phyloP scores from a whole-genome alignment of 2,113 vertebrate genomes.

The Henicopernis longicauda region DNA sequence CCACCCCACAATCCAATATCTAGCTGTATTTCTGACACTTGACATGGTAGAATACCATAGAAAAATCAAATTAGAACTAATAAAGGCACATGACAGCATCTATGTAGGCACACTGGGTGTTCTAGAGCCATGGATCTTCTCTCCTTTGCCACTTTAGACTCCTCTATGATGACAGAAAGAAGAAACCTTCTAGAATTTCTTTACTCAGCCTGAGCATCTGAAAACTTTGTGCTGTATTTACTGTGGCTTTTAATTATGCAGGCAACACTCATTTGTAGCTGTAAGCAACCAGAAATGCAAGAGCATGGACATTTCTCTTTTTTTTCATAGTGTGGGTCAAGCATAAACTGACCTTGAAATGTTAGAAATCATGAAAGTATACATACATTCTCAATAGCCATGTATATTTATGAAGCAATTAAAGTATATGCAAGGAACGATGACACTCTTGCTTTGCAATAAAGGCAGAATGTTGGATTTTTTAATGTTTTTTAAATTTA shows the following conservation, averaged over 20 bases:
- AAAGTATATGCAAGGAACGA: neutral
- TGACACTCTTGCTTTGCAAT: neutral
- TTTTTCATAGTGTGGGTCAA: neutral
- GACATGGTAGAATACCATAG: neutral
- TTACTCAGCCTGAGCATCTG: neutral
- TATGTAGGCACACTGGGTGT: neutral
- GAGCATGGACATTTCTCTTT: neutral
- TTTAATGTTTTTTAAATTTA: neutral
- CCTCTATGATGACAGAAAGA: neutral
- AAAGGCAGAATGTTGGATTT: neutral
- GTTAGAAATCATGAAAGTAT: neutral
- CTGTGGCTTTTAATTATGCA: neutral
- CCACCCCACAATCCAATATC: neutral
- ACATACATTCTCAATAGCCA: neutral
- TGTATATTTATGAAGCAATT: neutral
- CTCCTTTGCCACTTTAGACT: neutral
- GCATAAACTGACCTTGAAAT: neutral
- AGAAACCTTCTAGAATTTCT: neutral
- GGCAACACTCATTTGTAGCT: neutral
- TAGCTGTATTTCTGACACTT: neutral
- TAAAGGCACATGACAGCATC: neutral
- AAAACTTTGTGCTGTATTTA: neutral
- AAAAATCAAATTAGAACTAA: neutral
- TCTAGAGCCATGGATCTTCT: neutral
- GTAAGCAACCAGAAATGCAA: neutral